Evolutionary conservation across 2,797 vertebrate species (phyloP).

Genomic region (Sarcoramphus papa): DNA sequence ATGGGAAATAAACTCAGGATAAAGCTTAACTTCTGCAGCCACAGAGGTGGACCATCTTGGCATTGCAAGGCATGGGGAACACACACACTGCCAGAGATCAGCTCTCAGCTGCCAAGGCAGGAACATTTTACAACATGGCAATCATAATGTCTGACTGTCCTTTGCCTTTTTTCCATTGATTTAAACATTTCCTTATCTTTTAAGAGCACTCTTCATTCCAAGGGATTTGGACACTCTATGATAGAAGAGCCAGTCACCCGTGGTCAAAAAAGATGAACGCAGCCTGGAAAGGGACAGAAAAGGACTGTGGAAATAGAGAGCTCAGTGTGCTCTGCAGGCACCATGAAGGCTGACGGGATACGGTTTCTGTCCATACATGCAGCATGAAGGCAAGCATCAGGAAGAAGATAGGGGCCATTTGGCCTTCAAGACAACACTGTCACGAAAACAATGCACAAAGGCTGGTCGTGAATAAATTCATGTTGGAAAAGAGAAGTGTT

Average conservation of each 20-base stretch:
- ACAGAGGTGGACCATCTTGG: not conserved
- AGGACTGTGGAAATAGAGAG: not conserved
- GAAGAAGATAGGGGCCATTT: not conserved
- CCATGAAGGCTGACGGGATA: not conserved
- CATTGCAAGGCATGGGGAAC: not conserved
- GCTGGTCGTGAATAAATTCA: not conserved
- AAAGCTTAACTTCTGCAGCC: not conserved
- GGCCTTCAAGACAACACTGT: not conserved
- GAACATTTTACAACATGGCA: not conserved
- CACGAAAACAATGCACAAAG: not conserved
- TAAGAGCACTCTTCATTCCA: not conserved
- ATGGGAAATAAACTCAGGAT: not conserved
- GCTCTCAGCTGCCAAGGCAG: not conserved
- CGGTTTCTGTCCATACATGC: not conserved
- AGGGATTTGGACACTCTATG: not conserved
- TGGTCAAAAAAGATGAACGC: not conserved
- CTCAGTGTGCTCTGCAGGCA: not conserved
- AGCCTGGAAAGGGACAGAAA: not conserved
- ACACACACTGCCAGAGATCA: rapidly evolving
- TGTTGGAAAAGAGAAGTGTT: not conserved
- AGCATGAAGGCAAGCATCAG: not conserved
- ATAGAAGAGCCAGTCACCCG: not conserved
- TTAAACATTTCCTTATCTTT: not conserved
- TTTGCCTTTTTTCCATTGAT: not conserved
- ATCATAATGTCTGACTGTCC: not conserved